Conservation (phyloP, 2,797 vertebrate genomes). For the Acipenser oxyrinchus region DNA sequence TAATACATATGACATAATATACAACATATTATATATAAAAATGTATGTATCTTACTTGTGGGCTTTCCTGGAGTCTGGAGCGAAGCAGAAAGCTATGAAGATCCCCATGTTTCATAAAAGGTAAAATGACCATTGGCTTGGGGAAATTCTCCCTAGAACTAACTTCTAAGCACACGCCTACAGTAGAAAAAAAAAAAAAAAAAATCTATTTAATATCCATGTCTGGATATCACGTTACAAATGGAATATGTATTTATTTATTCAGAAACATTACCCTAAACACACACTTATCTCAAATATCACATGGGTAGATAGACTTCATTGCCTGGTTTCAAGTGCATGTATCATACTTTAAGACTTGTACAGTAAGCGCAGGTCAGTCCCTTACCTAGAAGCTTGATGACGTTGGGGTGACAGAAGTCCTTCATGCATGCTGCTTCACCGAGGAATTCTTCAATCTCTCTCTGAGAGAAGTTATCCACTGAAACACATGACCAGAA, state of each 20-base stretch:
- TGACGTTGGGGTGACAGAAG: slow-evolving; percentile 90
- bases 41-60: slow-evolving; percentile 53
- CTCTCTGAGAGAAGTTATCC: slow-evolving; percentile 91
- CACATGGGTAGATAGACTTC: too few relatives aligned
- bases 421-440: slow-evolving; percentile 98
- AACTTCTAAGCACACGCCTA: slow-evolving; percentile 89
- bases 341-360: too few relatives aligned
- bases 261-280: too few relatives aligned
- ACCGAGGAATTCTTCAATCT: slow-evolving; percentile 95
- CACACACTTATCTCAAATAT: too few relatives aligned
- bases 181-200: background rate
- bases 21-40: too few relatives aligned
- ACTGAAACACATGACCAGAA: slow-evolving; percentile 52
- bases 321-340: too few relatives aligned
- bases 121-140: slow-evolving; percentile 94
- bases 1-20: too few relatives aligned
- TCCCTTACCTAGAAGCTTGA: slow-evolving; percentile 76
- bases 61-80: slow-evolving; percentile 71
- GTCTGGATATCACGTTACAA: too few relatives aligned
- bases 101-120: slow-evolving; percentile 94
- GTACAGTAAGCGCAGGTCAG: background rate
- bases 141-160: slow-evolving; percentile 63
- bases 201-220: background rate
- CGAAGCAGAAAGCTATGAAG: slow-evolving; percentile 88
- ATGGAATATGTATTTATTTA: too few relatives aligned